Base-by-base conservation (phyloP, 2,113 vertebrate species). In the Cyrtonyx montezumae region DNA sequence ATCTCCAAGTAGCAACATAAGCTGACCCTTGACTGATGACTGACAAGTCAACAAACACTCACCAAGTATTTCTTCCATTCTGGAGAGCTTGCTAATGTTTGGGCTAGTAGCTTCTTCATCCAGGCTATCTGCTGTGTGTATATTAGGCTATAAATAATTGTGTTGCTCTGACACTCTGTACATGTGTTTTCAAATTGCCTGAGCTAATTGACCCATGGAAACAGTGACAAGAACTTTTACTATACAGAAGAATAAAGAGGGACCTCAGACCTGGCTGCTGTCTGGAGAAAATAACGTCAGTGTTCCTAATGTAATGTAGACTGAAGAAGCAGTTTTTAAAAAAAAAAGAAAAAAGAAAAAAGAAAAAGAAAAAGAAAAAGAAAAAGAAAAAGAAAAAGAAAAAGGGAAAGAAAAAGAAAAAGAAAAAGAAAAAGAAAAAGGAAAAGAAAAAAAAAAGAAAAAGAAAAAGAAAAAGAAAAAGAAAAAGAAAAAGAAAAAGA, bases 291-390 rank as follows among this genome's bases (percentile, higher is more conserved):
- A 74, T 58, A 48, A 16, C 55, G 15, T 53, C 40, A 20, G 4
- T 56, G n/a, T 9, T 36, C 10, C 13, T 87, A 75, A 56, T n/a
- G 13, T 21, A 89, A 48, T 11, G 15, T 36, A 62, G 15, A 23
- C 25, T 36, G 59, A 87, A 90, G 42, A 19, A 58, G 9, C 4
- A 48, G 10, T 15, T 73, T 89, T 84, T 34, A 87, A 89, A 89
- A 81, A 37, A 87, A 89, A 89, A 81, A 8, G 15, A 7, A 74
- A 86, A 68, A 76, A 84, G 53, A 87, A 95, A 79, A 37, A 65
- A 17, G 49, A 88, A 91, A 22, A 87, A 76, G 58, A 85, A 84
- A 89, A 74, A 87, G 43, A 87, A 91, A 90, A 90, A 59, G 53
- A 4, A 77, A 55, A 82, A 81, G 61, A 73, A 73, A 7, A 79